Conservation (phyloP, 1,140 invertebrate genomes). For the Neodiprion lecontei region DNA sequence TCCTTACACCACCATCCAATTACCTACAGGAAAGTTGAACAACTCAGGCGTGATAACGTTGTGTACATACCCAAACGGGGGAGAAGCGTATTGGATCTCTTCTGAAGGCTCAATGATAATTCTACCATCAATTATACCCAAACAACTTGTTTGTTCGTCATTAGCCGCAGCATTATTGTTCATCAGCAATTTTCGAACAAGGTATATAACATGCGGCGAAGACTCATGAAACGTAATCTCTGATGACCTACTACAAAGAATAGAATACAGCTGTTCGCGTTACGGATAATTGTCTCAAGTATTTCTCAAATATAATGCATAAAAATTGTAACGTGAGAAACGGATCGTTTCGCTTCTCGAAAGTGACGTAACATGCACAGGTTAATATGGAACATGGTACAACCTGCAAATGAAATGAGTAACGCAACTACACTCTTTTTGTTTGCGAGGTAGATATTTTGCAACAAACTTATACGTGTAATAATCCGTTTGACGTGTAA, state of each 20-base stretch:
- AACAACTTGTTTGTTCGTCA: too few species aligned
- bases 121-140: too few species aligned
- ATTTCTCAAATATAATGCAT: not conserved
- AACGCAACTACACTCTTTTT: not conserved
- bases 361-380: not conserved
- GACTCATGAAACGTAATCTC: too few species aligned
- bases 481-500: not conserved
- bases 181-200: too few species aligned
- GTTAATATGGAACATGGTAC: not conserved
- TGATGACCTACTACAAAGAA: too few species aligned
- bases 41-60: not conserved
- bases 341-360: not conserved
- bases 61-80: too few species aligned
- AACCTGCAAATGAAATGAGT: not conserved
- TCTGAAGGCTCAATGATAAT: too few species aligned
- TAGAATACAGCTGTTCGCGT: not conserved
- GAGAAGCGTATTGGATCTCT: too few species aligned
- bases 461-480: not conserved
- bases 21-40: not conserved
- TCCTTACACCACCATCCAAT: not conserved
- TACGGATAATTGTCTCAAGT: not conserved
- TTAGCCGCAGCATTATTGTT: too few species aligned
- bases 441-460: not conserved
- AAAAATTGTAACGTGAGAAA: not conserved
- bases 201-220: too few species aligned